Conservation (phyloP, 2,797 vertebrate species). For the Danio aesculapii region DNA sequence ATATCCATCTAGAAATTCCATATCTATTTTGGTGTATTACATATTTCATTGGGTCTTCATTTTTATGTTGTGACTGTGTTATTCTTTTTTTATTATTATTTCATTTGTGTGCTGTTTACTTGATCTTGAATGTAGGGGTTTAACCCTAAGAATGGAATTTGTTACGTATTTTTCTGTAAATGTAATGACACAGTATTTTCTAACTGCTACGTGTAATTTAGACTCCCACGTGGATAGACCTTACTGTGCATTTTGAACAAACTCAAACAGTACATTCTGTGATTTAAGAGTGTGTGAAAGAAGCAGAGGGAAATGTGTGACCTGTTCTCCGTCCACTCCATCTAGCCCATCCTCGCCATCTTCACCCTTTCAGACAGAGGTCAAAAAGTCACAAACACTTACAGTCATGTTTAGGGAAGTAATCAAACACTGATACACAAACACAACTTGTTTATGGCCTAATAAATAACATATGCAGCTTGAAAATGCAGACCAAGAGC, state of each 20-base stretch:
- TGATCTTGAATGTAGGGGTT: too few relatives aligned
- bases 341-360: constrained; percentile 81
- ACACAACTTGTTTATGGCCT: not conserved
- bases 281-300: not conserved
- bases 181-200: too few relatives aligned
- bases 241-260: not conserved
- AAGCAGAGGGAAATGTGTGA: constrained; percentile 59
- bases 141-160: too few relatives aligned
- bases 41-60: too few relatives aligned
- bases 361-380: constrained; percentile 77
- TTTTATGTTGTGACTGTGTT: too few relatives aligned
- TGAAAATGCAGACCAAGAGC: not conserved
- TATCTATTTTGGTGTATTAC: not conserved
- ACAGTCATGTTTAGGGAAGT: constrained; percentile 31
- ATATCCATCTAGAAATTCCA: not conserved
- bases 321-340: constrained; percentile 84
- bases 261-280: not conserved
- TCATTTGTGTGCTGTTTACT: too few relatives aligned
- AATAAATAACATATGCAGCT: not conserved
- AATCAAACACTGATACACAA: not conserved
- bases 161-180: not conserved
- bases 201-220: not conserved
- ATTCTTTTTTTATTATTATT: too few relatives aligned
- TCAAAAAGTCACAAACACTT: constrained; percentile 21
- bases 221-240: not conserved